A percentile compares a stretch with the other conserved stretches of the same genome.
Conservation (phyloP, 2,113 vertebrate genomes). For the Ramphastos sulfuratus region DNA sequence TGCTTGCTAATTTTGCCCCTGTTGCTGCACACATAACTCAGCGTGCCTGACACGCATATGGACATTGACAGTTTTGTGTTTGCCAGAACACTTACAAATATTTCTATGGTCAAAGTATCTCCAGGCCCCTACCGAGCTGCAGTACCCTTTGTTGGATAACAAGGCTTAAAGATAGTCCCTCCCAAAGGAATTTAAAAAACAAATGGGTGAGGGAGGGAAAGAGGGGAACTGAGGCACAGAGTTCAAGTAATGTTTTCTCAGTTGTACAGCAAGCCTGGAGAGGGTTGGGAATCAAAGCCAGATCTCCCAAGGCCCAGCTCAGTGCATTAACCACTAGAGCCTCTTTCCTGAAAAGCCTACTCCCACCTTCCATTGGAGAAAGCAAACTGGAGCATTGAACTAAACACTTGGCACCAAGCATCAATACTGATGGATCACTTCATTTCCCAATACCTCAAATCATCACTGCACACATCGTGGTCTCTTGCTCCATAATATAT, state of each 20-base stretch:
- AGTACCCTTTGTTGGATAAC: neutral
- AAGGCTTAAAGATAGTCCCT: neutral
- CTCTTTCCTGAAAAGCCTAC: slow-evolving; percentile 18
- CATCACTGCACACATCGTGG: slow-evolving; percentile 49
- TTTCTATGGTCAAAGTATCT: neutral
- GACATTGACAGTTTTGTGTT: neutral
- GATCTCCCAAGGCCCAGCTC: slow-evolving; percentile 10
- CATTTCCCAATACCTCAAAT: slow-evolving; percentile 55
- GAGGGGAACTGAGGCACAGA: slow-evolving; percentile 27
- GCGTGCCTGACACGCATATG: neutral
- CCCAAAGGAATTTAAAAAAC: neutral
- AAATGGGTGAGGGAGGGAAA: neutral
- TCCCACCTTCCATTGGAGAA: slow-evolving; percentile 16
- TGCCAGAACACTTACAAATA: slow-evolving; percentile 28
- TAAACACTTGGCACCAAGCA: slow-evolving; percentile 26
- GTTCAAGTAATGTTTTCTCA: neutral
- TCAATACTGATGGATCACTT: slow-evolving; percentile 50
- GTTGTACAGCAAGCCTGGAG: neutral
- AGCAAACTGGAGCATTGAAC: slow-evolving; percentile 20
- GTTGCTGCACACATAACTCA: neutral
- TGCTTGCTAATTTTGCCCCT: slow-evolving; percentile 23
- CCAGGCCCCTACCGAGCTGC: neutral
- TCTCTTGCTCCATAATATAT: slow-evolving; percentile 19
- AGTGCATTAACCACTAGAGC: slow-evolving; percentile 27
- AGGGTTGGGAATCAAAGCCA: slow-evolving; percentile 33